These are phyloP conservation scores for Dendrolimus pini DNA, from an alignment of 2,888 invertebrate genomes.

Conservation along the genomic window DNA sequence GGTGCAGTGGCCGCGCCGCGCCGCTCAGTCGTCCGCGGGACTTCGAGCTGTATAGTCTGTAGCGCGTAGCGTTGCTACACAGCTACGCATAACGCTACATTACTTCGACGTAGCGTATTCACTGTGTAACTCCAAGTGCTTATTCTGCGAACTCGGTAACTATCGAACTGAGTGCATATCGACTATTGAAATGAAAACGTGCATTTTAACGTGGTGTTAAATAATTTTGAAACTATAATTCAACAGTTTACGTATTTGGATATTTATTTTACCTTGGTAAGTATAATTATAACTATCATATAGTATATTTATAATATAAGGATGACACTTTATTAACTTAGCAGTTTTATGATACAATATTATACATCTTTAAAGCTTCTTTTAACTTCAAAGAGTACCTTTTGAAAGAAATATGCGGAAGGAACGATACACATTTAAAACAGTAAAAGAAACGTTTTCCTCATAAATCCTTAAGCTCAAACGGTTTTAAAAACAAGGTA, in stretches of 20 bases:
- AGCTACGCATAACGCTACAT: conserved; percentile 20
- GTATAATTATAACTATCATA: background rate
- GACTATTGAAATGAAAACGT: background rate
- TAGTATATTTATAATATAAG: too few relatives aligned
- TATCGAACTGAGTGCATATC: conserved; percentile 8
- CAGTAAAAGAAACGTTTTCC: too few relatives aligned
- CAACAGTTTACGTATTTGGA: conserved; percentile 8
- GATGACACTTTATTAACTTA: too few relatives aligned
- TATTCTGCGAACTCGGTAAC: conserved; percentile 16
- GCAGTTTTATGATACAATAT: too few relatives aligned
- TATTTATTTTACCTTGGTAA: conserved; percentile 1
- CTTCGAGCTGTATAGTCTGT: conserved; percentile 29
- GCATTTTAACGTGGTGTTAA: background rate
- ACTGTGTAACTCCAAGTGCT: conserved; percentile 21
- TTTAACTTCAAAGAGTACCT: too few relatives aligned
- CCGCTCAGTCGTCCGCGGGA: conserved; percentile 46
- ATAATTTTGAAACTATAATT: background rate
- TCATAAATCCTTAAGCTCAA: too few relatives aligned
- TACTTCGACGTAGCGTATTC: conserved; percentile 23
- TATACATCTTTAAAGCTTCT: too few relatives aligned
- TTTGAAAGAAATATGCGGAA: too few relatives aligned
- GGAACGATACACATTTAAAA: too few relatives aligned
- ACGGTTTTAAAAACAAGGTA: too few relatives aligned
- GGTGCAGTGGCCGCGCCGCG: conserved; percentile 24
- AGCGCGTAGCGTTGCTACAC: conserved; percentile 14